Conservation (phyloP, 2,888 invertebrate species). For the Vesta saturnalis region DNA sequence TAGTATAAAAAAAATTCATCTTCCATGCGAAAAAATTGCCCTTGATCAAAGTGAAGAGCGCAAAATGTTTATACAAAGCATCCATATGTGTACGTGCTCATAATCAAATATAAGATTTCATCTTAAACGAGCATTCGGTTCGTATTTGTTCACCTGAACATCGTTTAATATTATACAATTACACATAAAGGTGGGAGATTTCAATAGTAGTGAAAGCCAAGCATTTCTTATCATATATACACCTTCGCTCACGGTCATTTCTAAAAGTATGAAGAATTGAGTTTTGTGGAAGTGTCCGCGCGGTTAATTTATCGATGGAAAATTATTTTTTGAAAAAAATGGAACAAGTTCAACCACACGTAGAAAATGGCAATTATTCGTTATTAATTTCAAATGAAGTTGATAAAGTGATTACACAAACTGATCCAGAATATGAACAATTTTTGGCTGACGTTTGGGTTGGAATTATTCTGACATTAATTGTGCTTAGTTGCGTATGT, state of each 20-base stretch:
- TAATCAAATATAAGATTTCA: too few relatives aligned
- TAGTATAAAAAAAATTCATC: too few relatives aligned
- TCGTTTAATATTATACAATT: background rate
- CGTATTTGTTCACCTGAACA: conserved; percentile 4
- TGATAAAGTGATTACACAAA: conserved; percentile 43
- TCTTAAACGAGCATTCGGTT: background rate
- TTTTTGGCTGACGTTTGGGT: conserved; percentile 72
- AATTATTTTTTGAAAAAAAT: conserved; percentile 11
- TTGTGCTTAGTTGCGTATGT: conserved; percentile 70
- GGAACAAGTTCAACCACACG: conserved; percentile 9
- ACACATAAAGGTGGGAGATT: conserved; percentile 46
- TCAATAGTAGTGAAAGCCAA: conserved; percentile 48
- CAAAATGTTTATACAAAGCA: too few relatives aligned
- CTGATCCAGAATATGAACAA: conserved; percentile 65
- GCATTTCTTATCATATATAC: conserved; percentile 28
- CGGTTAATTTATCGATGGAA: conserved; percentile 23
- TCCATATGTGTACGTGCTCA: background rate
- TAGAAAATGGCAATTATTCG: conserved; percentile 40
- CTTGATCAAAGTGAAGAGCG: too few relatives aligned
- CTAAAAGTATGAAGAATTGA: background rate
- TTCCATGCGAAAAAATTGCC: too few relatives aligned
- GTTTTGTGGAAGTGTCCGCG: background rate
- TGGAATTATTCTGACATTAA: conserved; percentile 68
- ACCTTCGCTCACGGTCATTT: conserved; percentile 25
- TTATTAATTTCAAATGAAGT: conserved; percentile 45